Evolutionary conservation across 1,140 invertebrate species (phyloP).

Genomic region (Papilio polytes): DNA sequence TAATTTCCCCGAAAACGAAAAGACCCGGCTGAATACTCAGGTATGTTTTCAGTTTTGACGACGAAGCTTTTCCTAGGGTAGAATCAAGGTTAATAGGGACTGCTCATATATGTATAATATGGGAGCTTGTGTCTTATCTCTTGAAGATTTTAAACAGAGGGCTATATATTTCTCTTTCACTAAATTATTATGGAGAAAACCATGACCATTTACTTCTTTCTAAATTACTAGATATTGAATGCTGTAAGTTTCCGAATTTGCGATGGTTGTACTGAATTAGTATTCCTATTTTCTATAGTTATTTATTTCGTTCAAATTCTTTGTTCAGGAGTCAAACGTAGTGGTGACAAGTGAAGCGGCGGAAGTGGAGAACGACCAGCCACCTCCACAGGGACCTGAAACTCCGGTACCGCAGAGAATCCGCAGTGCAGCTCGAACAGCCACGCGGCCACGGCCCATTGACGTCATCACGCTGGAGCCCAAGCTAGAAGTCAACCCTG

Average conservation of each 20-base stretch:
- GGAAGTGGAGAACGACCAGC: slow-evolving; percentile 73
- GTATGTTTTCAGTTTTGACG: slow-evolving; percentile 46
- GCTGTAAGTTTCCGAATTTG: background rate
- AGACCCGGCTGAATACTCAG: slow-evolving; percentile 70
- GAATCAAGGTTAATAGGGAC: background rate
- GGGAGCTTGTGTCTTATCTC: no score
- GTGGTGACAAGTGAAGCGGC: slow-evolving; percentile 78
- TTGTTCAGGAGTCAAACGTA: slow-evolving; percentile 80
- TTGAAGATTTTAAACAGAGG: no score
- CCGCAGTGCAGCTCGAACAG: slow-evolving; percentile 53
- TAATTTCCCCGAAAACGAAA: slow-evolving; percentile 87
- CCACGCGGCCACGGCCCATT: slow-evolving; percentile 71
- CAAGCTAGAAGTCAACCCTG: slow-evolving; percentile 68
- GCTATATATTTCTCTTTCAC: no score
- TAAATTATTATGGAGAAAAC: no score
- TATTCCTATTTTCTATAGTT: no score
- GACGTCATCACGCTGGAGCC: slow-evolving; percentile 80
- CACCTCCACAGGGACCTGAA: slow-evolving; percentile 43
- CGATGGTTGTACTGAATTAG: no score
- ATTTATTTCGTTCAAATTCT: background rate
- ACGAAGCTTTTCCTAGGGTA: background rate
- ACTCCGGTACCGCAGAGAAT: slow-evolving; percentile 47
- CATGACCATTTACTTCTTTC: no score
- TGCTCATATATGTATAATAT: background rate
- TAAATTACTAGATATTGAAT: no score